Evolutionary conservation across 1,140 invertebrate species (phyloP).

Genomic region (Macrocentrus cingulum): DNA sequence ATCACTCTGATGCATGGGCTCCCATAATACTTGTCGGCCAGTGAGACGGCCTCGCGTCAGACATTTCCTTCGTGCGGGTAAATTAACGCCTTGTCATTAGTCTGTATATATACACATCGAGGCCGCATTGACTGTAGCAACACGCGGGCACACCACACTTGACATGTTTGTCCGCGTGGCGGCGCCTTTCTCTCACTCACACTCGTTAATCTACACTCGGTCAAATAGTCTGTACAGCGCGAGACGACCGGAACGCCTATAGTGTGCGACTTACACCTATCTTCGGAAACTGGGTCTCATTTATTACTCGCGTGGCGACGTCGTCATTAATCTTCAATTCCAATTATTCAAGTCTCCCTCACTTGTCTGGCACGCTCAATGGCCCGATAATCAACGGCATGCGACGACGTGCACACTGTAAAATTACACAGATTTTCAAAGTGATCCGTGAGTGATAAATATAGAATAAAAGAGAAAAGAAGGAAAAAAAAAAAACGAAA

Average conservation of each 20-base stretch:
- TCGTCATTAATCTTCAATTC: conserved; percentile 25
- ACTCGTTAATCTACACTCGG: neutral
- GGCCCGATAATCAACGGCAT: too few species aligned
- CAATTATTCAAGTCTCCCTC: conserved; percentile 7
- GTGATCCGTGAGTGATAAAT: too few species aligned
- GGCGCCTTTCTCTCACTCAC: neutral
- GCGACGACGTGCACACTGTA: too few species aligned
- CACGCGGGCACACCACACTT: conserved; percentile 3
- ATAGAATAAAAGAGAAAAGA: neutral
- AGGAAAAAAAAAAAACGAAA: too few species aligned
- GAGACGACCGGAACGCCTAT: conserved; percentile 22
- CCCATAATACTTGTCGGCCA: conserved; percentile 37
- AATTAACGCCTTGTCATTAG: conserved; percentile 54
- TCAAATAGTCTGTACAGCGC: neutral
- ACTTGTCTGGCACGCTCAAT: too few species aligned
- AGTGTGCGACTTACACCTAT: conserved; percentile 23
- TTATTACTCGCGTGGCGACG: conserved; percentile 25
- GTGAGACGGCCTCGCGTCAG: conserved; percentile 29
- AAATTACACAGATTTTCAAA: too few species aligned
- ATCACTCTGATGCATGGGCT: conserved; percentile 46
- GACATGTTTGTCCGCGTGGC: conserved; percentile 1
- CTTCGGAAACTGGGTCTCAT: conserved; percentile 31
- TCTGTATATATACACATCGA: conserved; percentile 19
- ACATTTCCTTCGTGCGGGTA: conserved; percentile 24
- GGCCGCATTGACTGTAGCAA: too few species aligned